Percentiles rank a stretch among this genome's conserved stretches.
Evolutionary conservation across 2,113 vertebrate genomes (phyloP).

Genomic region (Acanthisitta chloris): DNA sequence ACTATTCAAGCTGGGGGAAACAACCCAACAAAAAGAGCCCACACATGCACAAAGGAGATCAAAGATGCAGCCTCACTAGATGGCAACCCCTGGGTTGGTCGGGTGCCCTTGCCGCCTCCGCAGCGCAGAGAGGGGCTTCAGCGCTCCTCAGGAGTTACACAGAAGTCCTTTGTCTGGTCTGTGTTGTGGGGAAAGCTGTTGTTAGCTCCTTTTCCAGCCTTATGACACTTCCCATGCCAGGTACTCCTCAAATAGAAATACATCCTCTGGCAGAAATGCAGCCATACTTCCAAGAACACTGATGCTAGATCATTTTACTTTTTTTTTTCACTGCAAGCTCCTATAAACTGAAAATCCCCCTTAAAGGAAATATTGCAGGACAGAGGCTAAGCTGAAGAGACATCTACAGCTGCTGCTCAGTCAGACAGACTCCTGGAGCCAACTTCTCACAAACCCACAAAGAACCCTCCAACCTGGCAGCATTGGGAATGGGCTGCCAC

Average conservation of each 20-base stretch:
- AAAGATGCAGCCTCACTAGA: neutral
- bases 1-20: neutral
- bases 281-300: fast-evolving
- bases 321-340: neutral
- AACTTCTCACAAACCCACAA: neutral
- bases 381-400: neutral
- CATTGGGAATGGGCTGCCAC: neutral
- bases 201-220: neutral
- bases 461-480: neutral
- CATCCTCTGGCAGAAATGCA: neutral
- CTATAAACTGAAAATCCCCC: neutral
- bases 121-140: neutral
- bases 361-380: neutral
- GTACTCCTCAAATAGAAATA: neutral
- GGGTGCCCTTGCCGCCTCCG: neutral
- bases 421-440: neutral
- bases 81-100: neutral
- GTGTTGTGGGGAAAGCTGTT: neutral
- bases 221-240: neutral
- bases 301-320: neutral
- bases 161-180: neutral
- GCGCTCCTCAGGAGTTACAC: neutral
- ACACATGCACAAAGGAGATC: neutral
- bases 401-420: neutral
- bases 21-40: neutral